Evolutionary conservation across 1,140 invertebrate species (phyloP).

Genomic region (Heliothis subflexa): DNA sequence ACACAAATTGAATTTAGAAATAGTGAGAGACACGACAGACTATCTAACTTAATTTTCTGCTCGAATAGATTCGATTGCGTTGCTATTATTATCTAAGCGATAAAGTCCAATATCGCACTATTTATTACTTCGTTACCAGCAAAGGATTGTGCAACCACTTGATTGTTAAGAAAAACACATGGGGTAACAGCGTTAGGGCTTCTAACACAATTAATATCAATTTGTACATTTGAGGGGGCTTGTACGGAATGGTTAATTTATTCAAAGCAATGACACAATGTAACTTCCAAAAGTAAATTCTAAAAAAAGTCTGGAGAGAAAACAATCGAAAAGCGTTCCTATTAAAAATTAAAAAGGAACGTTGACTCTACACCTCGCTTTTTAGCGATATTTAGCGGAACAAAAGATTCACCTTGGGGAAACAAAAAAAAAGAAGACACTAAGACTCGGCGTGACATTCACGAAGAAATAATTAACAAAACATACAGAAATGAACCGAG

Average conservation of each 20-base stretch:
- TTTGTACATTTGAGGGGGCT: slow-evolving; percentile 69
- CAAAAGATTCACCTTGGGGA: slow-evolving; percentile 51
- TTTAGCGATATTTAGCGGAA: slow-evolving; percentile 58
- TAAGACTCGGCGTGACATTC: slow-evolving; percentile 59
- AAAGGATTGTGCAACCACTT: slow-evolving; percentile 62
- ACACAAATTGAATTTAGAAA: slow-evolving; percentile 67
- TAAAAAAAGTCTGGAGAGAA: slow-evolving; percentile 50
- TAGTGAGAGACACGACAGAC: slow-evolving; percentile 58
- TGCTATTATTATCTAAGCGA: slow-evolving; percentile 53
- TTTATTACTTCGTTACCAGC: slow-evolving; percentile 45
- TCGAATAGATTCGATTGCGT: slow-evolving; percentile 42
- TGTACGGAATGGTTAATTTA: slow-evolving; percentile 60
- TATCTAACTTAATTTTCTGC: slow-evolving; percentile 57
- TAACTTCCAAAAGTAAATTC: slow-evolving; percentile 23
- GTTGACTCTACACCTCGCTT: slow-evolving; percentile 51
- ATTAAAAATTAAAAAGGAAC: slow-evolving; percentile 54
- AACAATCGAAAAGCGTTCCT: slow-evolving; percentile 10
- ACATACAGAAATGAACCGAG: slow-evolving; percentile 79
- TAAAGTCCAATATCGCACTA: slow-evolving; percentile 49
- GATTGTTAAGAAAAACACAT: slow-evolving; percentile 84
- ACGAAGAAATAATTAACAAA: slow-evolving; percentile 78
- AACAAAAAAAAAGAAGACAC: slow-evolving; percentile 54
- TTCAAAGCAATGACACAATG: slow-evolving; percentile 43
- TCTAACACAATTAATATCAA: slow-evolving; percentile 85
- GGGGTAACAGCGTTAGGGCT: slow-evolving; percentile 71